Conservation (phyloP, 2,113 vertebrate species). For the Plectropomus leopardus region DNA sequence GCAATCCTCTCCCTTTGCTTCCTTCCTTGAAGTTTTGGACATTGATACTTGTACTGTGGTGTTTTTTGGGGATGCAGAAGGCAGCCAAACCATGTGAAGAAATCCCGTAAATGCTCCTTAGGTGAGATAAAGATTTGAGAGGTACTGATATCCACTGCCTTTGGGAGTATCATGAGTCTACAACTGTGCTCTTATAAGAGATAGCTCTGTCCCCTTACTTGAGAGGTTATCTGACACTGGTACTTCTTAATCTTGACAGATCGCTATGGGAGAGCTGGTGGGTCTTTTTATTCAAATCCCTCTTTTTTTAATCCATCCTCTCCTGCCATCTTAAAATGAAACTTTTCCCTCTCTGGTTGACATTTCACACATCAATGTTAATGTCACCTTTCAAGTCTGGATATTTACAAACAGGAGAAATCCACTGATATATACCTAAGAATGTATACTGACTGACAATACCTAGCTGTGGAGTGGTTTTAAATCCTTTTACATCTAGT, state of each 20-base stretch:
- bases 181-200: conserved; percentile 52
- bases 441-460: not conserved
- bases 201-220: conserved; percentile 30
- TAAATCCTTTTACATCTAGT: conserved; percentile 12
- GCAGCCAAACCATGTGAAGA: conserved; percentile 26
- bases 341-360: conserved; percentile 29
- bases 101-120: conserved; percentile 39
- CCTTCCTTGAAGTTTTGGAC: conserved; percentile 31
- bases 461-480: not conserved
- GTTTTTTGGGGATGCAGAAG: conserved; percentile 24
- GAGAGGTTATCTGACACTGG: conserved; percentile 59
- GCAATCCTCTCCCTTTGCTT: conserved; percentile 10
- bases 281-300: conserved; percentile 42
- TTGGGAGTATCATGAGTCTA: conserved; percentile 46
- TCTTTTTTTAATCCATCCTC: conserved; percentile 24
- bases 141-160: conserved; percentile 53
- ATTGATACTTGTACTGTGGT: conserved; percentile 4
- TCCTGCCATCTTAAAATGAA: conserved; percentile 24
- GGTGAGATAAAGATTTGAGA: conserved; percentile 40
- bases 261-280: conserved; percentile 45
- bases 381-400: conserved; percentile 31
- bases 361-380: conserved; percentile 45
- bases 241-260: conserved; percentile 52
- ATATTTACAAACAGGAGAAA: conserved; percentile 6
- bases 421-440: not conserved